Evolutionary conservation across 2,113 vertebrate species (phyloP).

Genomic region (Perccottus glenii): DNA sequence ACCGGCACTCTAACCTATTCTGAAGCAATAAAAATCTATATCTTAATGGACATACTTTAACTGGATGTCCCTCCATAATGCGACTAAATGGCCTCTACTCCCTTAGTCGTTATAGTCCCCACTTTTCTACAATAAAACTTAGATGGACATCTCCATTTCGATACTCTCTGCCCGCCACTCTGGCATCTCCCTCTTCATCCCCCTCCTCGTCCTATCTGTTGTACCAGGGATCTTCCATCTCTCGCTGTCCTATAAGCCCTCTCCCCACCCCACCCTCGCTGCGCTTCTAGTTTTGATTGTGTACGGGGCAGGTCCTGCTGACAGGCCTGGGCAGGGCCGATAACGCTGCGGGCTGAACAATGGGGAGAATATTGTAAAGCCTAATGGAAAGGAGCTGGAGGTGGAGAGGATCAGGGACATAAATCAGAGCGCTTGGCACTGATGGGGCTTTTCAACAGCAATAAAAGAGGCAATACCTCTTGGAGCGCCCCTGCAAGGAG

Average conservation of each 20-base stretch:
- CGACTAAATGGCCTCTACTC: constrained; percentile 51
- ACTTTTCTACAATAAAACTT: constrained; percentile 62
- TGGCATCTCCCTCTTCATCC: constrained; percentile 6
- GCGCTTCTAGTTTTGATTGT: constrained; percentile 52
- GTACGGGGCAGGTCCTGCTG: constrained; percentile 58
- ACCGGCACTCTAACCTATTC: constrained; percentile 17
- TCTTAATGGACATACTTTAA: constrained; percentile 57
- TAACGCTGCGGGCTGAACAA: constrained; percentile 74
- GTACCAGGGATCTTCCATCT: constrained; percentile 55
- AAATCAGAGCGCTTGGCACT: constrained; percentile 76
- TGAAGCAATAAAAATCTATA: constrained; percentile 58
- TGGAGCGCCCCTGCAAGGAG: constrained; percentile 35
- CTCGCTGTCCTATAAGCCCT: constrained; percentile 33
- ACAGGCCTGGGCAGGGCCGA: constrained; percentile 73
- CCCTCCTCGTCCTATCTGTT: constrained; percentile 21
- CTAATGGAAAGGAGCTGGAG: constrained; percentile 77
- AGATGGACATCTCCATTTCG: constrained; percentile 68
- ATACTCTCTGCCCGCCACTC: constrained; percentile 14
- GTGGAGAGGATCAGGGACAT: constrained; percentile 74
- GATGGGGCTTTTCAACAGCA: constrained; percentile 79
- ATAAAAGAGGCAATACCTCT: constrained; percentile 77
- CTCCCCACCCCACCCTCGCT: not conserved
- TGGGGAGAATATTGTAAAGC: constrained; percentile 76
- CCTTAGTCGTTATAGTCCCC: constrained; percentile 29
- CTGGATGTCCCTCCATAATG: constrained; percentile 39